Percentiles rank a stretch among this genome's conserved stretches.
phyloP scores from a whole-genome alignment of 2,113 vertebrate genomes.

The Cinclus mexicanus region DNA sequence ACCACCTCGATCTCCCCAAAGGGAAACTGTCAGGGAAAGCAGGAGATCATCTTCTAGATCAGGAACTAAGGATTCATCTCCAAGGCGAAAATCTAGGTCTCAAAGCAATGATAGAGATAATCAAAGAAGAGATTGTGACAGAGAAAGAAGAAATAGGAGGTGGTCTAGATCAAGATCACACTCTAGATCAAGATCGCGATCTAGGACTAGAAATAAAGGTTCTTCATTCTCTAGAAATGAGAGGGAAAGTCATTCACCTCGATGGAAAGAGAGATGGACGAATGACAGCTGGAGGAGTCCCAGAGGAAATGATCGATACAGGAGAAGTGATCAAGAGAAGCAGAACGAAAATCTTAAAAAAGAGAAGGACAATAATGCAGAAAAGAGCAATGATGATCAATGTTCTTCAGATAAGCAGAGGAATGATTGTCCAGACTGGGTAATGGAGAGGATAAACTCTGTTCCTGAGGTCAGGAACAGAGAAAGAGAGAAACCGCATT shows the following conservation, averaged over 20 bases:
- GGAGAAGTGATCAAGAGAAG: slow-evolving; percentile 78
- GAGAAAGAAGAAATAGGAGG: slow-evolving; percentile 80
- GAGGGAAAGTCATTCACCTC: slow-evolving; percentile 83
- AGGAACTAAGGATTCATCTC: slow-evolving; percentile 68
- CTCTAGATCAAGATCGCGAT: slow-evolving; percentile 84
- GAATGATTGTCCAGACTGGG: slow-evolving; percentile 89
- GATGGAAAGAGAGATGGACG: slow-evolving; percentile 82
- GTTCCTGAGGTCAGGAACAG: slow-evolving; percentile 77
- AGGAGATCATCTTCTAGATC: slow-evolving; percentile 66
- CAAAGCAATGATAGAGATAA: slow-evolving; percentile 82
- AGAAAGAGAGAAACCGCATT: slow-evolving; percentile 77
- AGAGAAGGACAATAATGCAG: slow-evolving; percentile 73
- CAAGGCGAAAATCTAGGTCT: slow-evolving; percentile 78
- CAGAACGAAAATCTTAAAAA: slow-evolving; percentile 75
- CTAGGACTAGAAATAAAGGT: slow-evolving; percentile 77
- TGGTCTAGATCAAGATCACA: slow-evolving; percentile 81
- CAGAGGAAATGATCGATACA: slow-evolving; percentile 77
- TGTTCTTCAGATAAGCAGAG: slow-evolving; percentile 77
- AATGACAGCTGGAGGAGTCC: slow-evolving; percentile 81
- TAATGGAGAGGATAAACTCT: slow-evolving; percentile 84
- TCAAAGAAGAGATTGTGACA: slow-evolving; percentile 82
- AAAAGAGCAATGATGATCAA: slow-evolving; percentile 66
- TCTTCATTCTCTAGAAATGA: slow-evolving; percentile 78
- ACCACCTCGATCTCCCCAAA: slow-evolving; percentile 84
- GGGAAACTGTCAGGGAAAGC: slow-evolving; percentile 77